Evolutionary conservation across 2,888 invertebrate genomes (phyloP), one percentile per base, ranked within the genome.

Genomic region (Bimastos eiseni): DNA sequence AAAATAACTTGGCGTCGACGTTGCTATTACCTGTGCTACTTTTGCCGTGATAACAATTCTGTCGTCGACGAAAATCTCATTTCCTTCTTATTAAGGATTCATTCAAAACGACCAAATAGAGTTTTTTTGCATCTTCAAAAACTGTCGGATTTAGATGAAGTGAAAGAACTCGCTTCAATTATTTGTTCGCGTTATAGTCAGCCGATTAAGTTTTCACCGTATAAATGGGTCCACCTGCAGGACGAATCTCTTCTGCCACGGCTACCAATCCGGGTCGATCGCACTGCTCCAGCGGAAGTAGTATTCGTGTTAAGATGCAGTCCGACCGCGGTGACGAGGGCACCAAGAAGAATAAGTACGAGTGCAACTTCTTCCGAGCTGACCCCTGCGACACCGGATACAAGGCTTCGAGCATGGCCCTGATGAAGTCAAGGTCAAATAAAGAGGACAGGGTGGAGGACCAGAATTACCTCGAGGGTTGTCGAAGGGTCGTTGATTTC

Each of bases 401-500:
- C 70, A 90, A 90, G 90, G 36, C 55, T 33, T 90, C 90, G 6
- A 90, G 90, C 36, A 33, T 90, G 24, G 90, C 90, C 34, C 70
- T 90, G 44, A 33, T 90, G 55, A 49, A 83, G 70, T 49, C 90
- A 8, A 90, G 83, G 70, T 30, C 33, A 5, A n/a, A 37, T 1
- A 36, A 15, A 19, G 17, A 37, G 34, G 90, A 44, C 0, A 55
- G 83, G 37, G 37, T 33, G 6, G 55, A 33, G 34, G 37, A 49
- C n/a, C 37, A 37, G 49, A 34, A 86, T 8, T 86, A 86, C 86
- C 86, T 86, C 5, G 90, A 91, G 49, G 83, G 89, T 11, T 90
- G 90, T 55, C 83, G 44, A 41, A 91, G 34, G 33, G 83, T 90
- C 88, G 90, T 90, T 21, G 89, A 90, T 88, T 90, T 90, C 91